Conservation (phyloP, 2,797 vertebrate genomes). For the Chrysocyon brachyurus region DNA sequence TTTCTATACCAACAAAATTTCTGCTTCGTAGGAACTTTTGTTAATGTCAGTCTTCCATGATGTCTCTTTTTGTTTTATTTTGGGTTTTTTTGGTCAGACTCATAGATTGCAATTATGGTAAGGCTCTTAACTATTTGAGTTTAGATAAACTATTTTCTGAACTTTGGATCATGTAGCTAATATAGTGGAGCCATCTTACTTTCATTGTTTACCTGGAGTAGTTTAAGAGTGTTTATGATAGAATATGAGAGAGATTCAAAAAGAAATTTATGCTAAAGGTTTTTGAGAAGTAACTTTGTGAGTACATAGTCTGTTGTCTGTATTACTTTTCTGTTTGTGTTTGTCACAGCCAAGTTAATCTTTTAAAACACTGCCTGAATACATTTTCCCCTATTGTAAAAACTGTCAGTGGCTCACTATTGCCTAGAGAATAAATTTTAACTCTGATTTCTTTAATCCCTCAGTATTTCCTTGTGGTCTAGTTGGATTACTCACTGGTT, state of each 20-base stretch:
- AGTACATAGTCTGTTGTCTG: neutral
- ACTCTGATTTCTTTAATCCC: neutral
- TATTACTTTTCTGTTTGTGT: neutral
- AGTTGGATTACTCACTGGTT: neutral
- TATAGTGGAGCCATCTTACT: neutral
- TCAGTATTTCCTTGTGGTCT: neutral
- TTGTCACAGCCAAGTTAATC: slow-evolving; percentile 37
- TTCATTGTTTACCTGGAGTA: neutral
- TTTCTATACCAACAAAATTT: neutral
- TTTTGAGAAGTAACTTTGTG: slow-evolving; percentile 53
- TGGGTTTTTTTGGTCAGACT: neutral
- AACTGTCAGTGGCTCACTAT: neutral
- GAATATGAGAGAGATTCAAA: slow-evolving; percentile 33
- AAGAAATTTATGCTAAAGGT: slow-evolving; percentile 24
- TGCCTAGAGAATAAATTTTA: slow-evolving; percentile 39
- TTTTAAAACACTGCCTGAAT: slow-evolving; percentile 56
- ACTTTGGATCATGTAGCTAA: neutral
- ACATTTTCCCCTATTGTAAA: neutral
- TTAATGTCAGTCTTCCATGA: neutral
- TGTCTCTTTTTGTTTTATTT: neutral
- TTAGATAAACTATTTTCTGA: slow-evolving; percentile 22
- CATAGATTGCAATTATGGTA: neutral
- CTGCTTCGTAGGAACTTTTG: neutral
- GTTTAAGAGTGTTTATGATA: slow-evolving; percentile 13
- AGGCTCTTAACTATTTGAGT: neutral